Conservation (phyloP, 2,113 vertebrate species). For the Chroicocephalus ridibundus region DNA sequence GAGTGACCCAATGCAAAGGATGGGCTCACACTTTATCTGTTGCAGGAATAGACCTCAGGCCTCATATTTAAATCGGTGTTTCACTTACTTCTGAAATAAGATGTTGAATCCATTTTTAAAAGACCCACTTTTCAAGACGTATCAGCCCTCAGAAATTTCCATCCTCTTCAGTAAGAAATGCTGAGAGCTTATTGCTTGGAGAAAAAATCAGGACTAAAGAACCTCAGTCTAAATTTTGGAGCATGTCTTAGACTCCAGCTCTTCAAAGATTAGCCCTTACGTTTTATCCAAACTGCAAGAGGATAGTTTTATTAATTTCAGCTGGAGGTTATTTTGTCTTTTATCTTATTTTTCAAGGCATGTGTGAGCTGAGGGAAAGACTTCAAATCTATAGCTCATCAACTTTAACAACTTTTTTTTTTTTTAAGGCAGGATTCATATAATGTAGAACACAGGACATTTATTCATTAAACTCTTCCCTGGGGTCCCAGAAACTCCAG, state of each 20-base stretch:
- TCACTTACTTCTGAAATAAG: not conserved
- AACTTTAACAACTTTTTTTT: not conserved
- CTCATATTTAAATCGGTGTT: not conserved
- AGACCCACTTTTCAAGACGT: slow-evolving; percentile 12
- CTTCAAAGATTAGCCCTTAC: slow-evolving; percentile 34
- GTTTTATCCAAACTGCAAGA: slow-evolving; percentile 37
- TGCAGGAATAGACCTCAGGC: not conserved
- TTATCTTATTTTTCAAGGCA: slow-evolving; percentile 65
- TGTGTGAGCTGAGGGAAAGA: not conserved
- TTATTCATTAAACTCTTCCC: slow-evolving; percentile 58
- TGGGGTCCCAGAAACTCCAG: slow-evolving; percentile 25
- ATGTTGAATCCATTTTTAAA: slow-evolving; percentile 1
- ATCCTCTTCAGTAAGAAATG: not conserved
- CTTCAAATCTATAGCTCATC: slow-evolving; percentile 55
- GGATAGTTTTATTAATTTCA: slow-evolving; percentile 62
- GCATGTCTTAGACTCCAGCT: not conserved
- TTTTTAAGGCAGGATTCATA: not conserved
- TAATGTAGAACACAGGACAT: slow-evolving; percentile 28
- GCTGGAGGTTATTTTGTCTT: slow-evolving; percentile 56
- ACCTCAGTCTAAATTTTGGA: slow-evolving; percentile 28
- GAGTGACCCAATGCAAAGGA: not conserved
- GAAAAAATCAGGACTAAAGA: slow-evolving; percentile 37
- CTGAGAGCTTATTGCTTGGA: slow-evolving; percentile 33
- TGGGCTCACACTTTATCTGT: not conserved
- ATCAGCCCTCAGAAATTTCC: slow-evolving; percentile 13